phyloP scores from a whole-genome alignment of 2,797 vertebrate species.

The Cottoperca gobio region DNA sequence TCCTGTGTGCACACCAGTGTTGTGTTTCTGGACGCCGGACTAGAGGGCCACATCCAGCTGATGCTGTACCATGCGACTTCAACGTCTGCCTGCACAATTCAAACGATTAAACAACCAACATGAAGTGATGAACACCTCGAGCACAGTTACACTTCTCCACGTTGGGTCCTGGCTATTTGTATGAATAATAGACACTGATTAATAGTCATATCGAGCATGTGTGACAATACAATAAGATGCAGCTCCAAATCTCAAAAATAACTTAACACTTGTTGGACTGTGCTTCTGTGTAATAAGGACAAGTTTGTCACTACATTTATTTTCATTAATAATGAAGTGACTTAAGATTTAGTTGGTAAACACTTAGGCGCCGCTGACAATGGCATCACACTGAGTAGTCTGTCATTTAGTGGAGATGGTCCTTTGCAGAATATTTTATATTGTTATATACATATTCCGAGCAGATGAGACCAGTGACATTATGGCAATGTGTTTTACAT shows the following conservation, averaged over 20 bases:
- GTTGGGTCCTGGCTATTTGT: slow-evolving; percentile 10
- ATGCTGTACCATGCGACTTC: slow-evolving; percentile 31
- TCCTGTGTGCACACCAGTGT: slow-evolving; percentile 58
- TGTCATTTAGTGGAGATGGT: background rate
- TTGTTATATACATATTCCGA: background rate
- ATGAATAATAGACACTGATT: slow-evolving; percentile 30
- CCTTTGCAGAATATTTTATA: background rate
- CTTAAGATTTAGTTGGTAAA: slow-evolving; percentile 2
- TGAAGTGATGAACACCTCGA: background rate
- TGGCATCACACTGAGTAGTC: background rate
- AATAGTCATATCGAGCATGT: slow-evolving; percentile 17
- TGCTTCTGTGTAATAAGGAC: background rate
- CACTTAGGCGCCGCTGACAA: background rate
- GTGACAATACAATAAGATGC: slow-evolving; percentile 1
- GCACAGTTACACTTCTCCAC: slow-evolving; percentile 1
- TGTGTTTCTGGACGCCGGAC: slow-evolving; percentile 50
- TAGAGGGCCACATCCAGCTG: slow-evolving; percentile 49
- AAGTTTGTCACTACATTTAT: slow-evolving; percentile 23
- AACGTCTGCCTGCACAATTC: slow-evolving; percentile 41
- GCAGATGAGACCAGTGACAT: background rate
- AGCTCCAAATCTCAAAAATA: slow-evolving; percentile 10
- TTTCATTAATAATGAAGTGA: slow-evolving; percentile 16
- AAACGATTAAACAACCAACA: slow-evolving; percentile 18
- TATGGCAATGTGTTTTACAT: background rate
- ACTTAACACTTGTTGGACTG: slow-evolving; percentile 30